Percentiles rank a stretch among this genome's conserved stretches.
These are phyloP conservation scores for Portunus trituberculatus DNA, from an alignment of 1,140 invertebrate species.

Conservation along the genomic window DNA sequence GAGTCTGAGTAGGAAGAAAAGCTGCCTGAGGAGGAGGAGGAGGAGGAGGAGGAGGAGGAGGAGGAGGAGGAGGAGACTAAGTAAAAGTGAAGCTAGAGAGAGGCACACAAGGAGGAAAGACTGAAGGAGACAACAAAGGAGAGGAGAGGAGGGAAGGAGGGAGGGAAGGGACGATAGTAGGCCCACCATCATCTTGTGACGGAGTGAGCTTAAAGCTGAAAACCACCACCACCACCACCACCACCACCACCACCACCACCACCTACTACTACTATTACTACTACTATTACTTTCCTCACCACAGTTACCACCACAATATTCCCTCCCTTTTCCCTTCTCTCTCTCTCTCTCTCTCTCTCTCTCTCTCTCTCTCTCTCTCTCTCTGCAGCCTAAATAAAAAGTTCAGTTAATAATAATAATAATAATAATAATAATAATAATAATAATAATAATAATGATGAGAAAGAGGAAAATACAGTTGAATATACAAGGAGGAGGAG, in stretches of 20 bases:
- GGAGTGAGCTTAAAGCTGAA: neutral
- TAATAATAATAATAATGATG: too few species aligned
- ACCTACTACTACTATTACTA: neutral
- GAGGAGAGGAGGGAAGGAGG: neutral
- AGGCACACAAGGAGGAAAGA: neutral
- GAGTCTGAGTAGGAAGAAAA: neutral
- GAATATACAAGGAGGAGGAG: too few species aligned
- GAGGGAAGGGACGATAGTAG: neutral
- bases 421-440: too few species aligned
- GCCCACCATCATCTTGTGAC: neutral
- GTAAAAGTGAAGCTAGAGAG: too few species aligned
- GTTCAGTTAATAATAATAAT: too few species aligned
- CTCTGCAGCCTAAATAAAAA: neutral
- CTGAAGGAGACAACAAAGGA: neutral
- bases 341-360: too few species aligned
- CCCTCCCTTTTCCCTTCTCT: neutral
- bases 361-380: slow-evolving; percentile 39
- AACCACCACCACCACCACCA: neutral
- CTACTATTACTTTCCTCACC: neutral
- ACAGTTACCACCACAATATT: neutral
- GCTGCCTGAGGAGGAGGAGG: neutral
- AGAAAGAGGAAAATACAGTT: too few species aligned
- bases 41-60: neutral
- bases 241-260: too few species aligned
- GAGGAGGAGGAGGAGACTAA: too few species aligned